A percentile compares a stretch with the other conserved stretches of the same genome.
Evolutionary conservation across 2,113 vertebrate species (phyloP).

Genomic region (Jacana jacana): DNA sequence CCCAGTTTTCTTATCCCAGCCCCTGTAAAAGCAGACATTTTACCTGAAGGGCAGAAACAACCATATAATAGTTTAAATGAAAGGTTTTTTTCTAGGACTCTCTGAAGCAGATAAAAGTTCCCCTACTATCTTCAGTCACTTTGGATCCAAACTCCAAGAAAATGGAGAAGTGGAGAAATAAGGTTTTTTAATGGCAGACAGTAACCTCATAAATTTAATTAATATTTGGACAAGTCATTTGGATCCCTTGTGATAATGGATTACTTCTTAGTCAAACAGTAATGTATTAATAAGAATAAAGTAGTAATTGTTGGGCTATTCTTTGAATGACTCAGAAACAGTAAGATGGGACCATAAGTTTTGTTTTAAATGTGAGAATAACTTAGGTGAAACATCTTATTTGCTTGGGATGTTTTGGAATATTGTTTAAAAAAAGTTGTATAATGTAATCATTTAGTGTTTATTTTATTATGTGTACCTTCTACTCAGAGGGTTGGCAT

Average conservation of each 20-base stretch:
- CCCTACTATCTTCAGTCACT: background rate
- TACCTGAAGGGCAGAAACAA: conserved; percentile 10
- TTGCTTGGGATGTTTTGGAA: conserved; percentile 37
- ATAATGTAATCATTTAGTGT: conserved; percentile 80
- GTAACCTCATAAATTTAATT: background rate
- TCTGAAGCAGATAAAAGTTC: background rate
- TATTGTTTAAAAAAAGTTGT: conserved; percentile 57
- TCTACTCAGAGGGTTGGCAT: conserved; percentile 86
- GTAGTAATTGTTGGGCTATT: background rate
- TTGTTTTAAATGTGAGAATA: conserved; percentile 12
- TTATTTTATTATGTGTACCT: conserved; percentile 82
- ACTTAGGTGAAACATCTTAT: background rate
- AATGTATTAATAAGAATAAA: background rate
- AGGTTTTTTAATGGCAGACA: background rate
- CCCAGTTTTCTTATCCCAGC: background rate
- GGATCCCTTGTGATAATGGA: background rate
- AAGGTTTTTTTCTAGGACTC: background rate
- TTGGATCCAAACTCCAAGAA: background rate
- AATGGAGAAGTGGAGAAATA: background rate
- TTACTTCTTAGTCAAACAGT: background rate
- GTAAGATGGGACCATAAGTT: background rate
- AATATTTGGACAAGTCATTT: conserved; percentile 14
- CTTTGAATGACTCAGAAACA: background rate
- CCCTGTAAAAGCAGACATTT: background rate
- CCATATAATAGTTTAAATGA: background rate